Evolutionary conservation across 2,113 vertebrate genomes (phyloP), one percentile per base, ranked within the genome.

Genomic region (Centrocercus urophasianus): DNA sequence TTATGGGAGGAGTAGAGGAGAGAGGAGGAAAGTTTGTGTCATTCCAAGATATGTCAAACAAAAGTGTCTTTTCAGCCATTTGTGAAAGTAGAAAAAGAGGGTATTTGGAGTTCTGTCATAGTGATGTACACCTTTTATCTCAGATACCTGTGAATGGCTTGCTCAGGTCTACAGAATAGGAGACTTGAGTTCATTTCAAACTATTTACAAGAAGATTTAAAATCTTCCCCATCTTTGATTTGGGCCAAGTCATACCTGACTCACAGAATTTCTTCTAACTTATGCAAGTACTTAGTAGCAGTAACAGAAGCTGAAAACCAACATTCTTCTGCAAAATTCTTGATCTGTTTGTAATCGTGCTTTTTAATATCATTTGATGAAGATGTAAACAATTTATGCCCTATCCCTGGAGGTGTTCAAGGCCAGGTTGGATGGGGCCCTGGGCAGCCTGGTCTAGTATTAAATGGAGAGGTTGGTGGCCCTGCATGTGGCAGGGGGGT

Each of bases 21-120:
- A 25, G 6, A 71, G 40, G 1, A 93, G 32, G 28, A 87, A 93
- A 12, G 5, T 22, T 72, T 69, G 6, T 28, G 30, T 40, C 69
- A 78, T 86, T 86, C 38, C 74, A n/a, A 81, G 65, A 60, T 34
- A 13, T 11, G 27, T 63, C 36, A 74, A 88, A 93, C 10, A 93
- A 80, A 91, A 59, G 36, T 50, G 8, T 40, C 24, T 54, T 85
- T 80, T 71, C 12, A 89, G 60, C 2, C n/a, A 76, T 45, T 92
- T 73, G 1, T 59, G 59, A 79, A 52, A 70, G 6, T 15, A 83
- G 15, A 66, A 43, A 59, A 60, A 28, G 10, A 56, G 10, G 30
- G 15, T 25, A 71, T 12, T 24, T 28, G 7, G 18, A 19, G 13
- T 8, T 47, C 81, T 89, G 18, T 84, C 70, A 61, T 16, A 42